These are phyloP conservation scores for Ectropis grisescens DNA, from an alignment of 1,140 invertebrate species.

Conservation along the genomic window DNA sequence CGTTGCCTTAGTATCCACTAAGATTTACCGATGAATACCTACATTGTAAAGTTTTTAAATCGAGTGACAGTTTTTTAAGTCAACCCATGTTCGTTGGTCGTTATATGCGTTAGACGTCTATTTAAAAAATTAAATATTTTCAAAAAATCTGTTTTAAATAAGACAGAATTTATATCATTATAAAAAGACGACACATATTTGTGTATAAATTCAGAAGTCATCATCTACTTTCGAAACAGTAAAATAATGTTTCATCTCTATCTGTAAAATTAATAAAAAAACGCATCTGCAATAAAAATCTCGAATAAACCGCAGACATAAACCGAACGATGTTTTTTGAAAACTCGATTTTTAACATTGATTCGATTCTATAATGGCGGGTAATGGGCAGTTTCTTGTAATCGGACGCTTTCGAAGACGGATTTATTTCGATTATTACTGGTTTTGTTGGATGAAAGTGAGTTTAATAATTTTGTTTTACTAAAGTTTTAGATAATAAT, in stretches of 20 bases:
- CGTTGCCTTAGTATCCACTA: no score
- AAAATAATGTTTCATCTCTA: not conserved
- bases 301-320: slow-evolving; percentile 29
- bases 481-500: no score
- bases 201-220: not conserved
- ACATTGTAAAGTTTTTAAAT: no score
- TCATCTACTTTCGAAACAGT: not conserved
- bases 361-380: slow-evolving; percentile 22
- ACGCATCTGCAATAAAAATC: slow-evolving; percentile 19
- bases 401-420: no score
- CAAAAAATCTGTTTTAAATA: not conserved
- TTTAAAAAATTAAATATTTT: not conserved
- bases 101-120: not conserved
- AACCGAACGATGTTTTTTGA: slow-evolving; percentile 23
- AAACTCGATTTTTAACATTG: slow-evolving; percentile 21
- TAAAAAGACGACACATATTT: not conserved
- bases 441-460: no score
- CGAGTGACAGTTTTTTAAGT: no score
- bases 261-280: slow-evolving; percentile 7
- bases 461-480: no score
- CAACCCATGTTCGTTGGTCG: no score
- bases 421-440: no score
- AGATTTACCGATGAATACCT: no score
- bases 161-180: not conserved
- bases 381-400: no score